Conservation (phyloP, 2,797 vertebrate species). For the Sebastes nivosus region DNA sequence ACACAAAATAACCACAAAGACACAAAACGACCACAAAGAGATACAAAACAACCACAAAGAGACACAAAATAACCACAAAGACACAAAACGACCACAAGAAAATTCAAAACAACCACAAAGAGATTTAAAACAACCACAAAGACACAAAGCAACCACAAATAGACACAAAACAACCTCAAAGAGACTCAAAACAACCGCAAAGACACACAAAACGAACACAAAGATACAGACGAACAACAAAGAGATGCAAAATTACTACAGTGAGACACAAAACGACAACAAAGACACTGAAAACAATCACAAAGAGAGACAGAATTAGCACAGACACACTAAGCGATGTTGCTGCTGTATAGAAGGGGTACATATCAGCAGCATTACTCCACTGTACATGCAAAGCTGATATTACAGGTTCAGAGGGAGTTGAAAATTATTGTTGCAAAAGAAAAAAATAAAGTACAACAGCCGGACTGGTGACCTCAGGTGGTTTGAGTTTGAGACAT, state of each 20-base stretch:
- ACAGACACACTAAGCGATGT: background rate
- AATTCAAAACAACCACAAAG: too few relatives aligned
- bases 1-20: too few relatives aligned
- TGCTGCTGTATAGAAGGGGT: background rate
- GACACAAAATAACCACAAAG: accelerated
- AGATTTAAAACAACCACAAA: too few relatives aligned
- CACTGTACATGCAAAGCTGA: background rate
- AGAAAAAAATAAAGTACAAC: background rate
- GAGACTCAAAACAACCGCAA: too few relatives aligned
- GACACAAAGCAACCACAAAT: accelerated
- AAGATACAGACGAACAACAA: too few relatives aligned
- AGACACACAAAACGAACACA: too few relatives aligned
- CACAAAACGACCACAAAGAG: too few relatives aligned
- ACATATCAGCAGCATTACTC: background rate
- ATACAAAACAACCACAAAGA: too few relatives aligned
- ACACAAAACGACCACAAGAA: accelerated
- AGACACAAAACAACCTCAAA: too few relatives aligned
- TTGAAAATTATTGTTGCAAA: background rate
- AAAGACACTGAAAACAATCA: background rate
- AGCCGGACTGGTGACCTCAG: background rate
- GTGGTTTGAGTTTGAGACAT: background rate
- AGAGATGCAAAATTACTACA: too few relatives aligned
- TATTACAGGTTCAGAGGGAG: background rate
- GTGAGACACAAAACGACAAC: too few relatives aligned
- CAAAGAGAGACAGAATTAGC: background rate